Percentiles rank a stretch among this genome's conserved stretches.
Evolutionary conservation across 2,797 vertebrate species (phyloP).

Genomic region (Aeoliscus strigatus): DNA sequence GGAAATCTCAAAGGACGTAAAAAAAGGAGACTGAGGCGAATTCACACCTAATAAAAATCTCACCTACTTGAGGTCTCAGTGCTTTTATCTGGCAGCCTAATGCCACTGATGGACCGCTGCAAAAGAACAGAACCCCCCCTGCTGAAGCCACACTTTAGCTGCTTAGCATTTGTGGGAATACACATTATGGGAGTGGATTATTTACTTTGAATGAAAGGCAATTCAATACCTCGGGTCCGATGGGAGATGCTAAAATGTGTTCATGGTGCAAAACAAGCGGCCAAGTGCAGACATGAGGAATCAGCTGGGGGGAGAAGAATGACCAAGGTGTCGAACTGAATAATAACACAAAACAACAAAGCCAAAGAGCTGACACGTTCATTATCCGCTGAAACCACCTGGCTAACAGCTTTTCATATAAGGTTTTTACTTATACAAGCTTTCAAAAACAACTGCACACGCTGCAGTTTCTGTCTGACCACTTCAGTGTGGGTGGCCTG

Average conservation of each 20-base stretch:
- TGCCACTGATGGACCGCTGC: conserved; percentile 55
- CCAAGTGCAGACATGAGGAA: conserved; percentile 59
- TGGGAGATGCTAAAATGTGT: conserved; percentile 68
- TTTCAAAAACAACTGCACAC: conserved; percentile 64
- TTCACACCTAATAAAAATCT: conserved; percentile 44
- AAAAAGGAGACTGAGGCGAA: conserved; percentile 46
- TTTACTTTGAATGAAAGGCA: conserved; percentile 73
- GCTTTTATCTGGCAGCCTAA: conserved; percentile 57
- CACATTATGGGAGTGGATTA: conserved; percentile 66
- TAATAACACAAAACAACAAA: conserved; percentile 64
- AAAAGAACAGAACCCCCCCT: conserved; percentile 50
- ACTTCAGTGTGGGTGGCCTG: conserved; percentile 22
- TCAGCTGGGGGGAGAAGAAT: conserved; percentile 50
- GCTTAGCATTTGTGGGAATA: conserved; percentile 68
- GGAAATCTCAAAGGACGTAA: conserved; percentile 44
- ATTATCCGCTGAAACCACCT: conserved; percentile 68
- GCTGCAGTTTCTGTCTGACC: conserved; percentile 42
- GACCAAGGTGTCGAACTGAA: conserved; percentile 68
- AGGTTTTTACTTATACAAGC: conserved; percentile 60
- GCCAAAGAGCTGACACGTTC: conserved; percentile 68
- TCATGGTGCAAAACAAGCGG: conserved; percentile 61
- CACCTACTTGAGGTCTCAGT: conserved; percentile 49
- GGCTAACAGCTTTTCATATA: conserved; percentile 62
- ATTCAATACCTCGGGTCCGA: conserved; percentile 59
- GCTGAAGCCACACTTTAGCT: conserved; percentile 57